Evolutionary conservation across 2,113 vertebrate species (phyloP).

Genomic region (Notothenia coriiceps): DNA sequence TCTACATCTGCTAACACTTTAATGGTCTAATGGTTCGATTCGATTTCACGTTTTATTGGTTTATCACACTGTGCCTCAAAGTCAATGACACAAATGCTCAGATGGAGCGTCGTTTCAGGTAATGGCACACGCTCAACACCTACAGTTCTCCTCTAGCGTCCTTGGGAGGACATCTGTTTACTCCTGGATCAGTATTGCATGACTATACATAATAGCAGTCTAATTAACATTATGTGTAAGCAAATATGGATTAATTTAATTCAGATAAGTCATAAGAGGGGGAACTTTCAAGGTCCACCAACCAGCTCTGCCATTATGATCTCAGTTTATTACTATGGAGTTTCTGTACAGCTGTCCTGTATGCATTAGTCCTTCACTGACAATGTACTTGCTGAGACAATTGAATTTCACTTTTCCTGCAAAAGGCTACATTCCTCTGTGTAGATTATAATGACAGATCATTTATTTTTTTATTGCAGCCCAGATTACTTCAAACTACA

Average conservation of each 20-base stretch:
- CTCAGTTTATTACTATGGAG: slow-evolving; percentile 22
- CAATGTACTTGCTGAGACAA: slow-evolving; percentile 39
- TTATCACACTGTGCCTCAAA: slow-evolving; percentile 48
- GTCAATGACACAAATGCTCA: slow-evolving; percentile 59
- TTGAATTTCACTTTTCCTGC: slow-evolving; percentile 30
- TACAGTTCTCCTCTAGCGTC: slow-evolving; percentile 40
- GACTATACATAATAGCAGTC: not conserved
- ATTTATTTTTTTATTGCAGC: slow-evolving; percentile 53
- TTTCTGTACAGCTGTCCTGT: slow-evolving; percentile 5
- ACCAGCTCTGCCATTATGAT: slow-evolving; percentile 2
- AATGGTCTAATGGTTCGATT: slow-evolving; percentile 54
- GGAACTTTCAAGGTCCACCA: slow-evolving; percentile 45
- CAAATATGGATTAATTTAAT: slow-evolving; percentile 14
- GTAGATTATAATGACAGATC: slow-evolving; percentile 50
- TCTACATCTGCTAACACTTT: slow-evolving; percentile 40
- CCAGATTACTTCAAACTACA: slow-evolving; percentile 52
- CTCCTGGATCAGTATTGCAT: slow-evolving; percentile 28
- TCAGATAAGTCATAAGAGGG: slow-evolving; percentile 17
- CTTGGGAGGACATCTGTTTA: slow-evolving; percentile 59
- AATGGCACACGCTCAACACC: slow-evolving; percentile 41
- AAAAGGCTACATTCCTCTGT: slow-evolving; percentile 40
- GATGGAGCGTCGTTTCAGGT: slow-evolving; percentile 38
- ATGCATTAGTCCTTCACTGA: slow-evolving; percentile 13
- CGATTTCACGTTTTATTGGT: slow-evolving; percentile 34
- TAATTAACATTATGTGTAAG: slow-evolving; percentile 22